Evolutionary conservation across 1,140 invertebrate species (phyloP).

Genomic region (Choristoneura fumiferana): DNA sequence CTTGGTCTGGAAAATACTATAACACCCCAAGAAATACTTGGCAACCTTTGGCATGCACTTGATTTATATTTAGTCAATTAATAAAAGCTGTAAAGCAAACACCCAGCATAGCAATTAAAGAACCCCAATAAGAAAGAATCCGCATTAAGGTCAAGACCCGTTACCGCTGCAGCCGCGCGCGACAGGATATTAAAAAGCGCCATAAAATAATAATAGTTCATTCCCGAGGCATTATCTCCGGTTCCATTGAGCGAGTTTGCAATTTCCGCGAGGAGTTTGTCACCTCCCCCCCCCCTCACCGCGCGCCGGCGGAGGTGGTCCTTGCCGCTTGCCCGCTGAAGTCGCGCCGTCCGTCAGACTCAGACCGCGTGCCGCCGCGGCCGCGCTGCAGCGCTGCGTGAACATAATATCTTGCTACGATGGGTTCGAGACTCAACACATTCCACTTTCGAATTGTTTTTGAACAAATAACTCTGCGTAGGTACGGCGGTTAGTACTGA

Average conservation of each 20-base stretch:
- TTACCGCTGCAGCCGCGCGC: constrained; percentile 4
- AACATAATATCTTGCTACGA: too few relatives aligned
- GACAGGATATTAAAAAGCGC: constrained; percentile 28
- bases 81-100: background rate
- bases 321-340: background rate
- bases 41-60: too few relatives aligned
- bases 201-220: constrained; percentile 46
- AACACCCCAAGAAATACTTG: too few relatives aligned
- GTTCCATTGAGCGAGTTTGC: constrained; percentile 45
- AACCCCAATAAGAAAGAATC: constrained; percentile 1
- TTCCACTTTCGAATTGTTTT: too few relatives aligned
- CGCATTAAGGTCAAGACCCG: constrained; percentile 1
- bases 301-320: background rate
- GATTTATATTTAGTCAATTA: too few relatives aligned
- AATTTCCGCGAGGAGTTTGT: constrained; percentile 33
- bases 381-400: too few relatives aligned
- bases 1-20: too few relatives aligned
- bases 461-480: too few relatives aligned
- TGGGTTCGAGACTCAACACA: too few relatives aligned
- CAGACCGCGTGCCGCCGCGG: too few relatives aligned
- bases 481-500: too few relatives aligned
- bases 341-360: too few relatives aligned
- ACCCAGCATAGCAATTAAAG: constrained; percentile 10
- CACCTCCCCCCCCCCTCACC: background rate
- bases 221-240: constrained; percentile 41